phyloP scores from a whole-genome alignment of 2,797 vertebrate species.

The Naso thynnoides region DNA sequence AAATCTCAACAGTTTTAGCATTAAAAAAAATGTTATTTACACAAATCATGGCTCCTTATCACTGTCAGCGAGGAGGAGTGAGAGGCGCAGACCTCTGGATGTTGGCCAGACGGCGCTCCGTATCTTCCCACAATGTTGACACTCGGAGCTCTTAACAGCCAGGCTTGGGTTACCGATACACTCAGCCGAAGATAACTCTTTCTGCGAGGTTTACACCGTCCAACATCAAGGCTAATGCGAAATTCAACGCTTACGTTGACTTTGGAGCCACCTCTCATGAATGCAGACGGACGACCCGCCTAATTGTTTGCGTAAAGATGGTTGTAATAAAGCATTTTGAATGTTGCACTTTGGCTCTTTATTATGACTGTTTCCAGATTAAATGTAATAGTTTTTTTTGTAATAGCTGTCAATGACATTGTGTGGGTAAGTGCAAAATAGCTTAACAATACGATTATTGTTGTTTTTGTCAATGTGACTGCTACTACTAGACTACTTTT shows the following conservation, averaged over 20 bases:
- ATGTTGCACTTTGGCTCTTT: slow-evolving; percentile 32
- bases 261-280: slow-evolving; percentile 45
- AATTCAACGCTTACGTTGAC: slow-evolving; percentile 64
- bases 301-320: slow-evolving; percentile 34
- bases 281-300: slow-evolving; percentile 21
- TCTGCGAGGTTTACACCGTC: slow-evolving; percentile 67
- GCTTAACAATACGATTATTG: not conserved
- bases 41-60: slow-evolving; percentile 70
- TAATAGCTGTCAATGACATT: not conserved
- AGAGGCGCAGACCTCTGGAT: slow-evolving; percentile 72
- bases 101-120: slow-evolving; percentile 76
- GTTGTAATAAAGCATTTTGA: slow-evolving; percentile 61
- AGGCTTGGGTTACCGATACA: slow-evolving; percentile 78
- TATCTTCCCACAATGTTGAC: slow-evolving; percentile 84
- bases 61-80: slow-evolving; percentile 61
- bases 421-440: slow-evolving; percentile 46
- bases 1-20: slow-evolving; percentile 37
- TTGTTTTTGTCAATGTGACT: too few species aligned
- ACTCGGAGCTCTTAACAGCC: slow-evolving; percentile 82
- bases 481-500: too few species aligned
- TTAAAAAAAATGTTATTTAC: slow-evolving; percentile 55
- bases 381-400: not conserved
- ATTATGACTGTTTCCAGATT: not conserved
- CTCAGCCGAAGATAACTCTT: slow-evolving; percentile 73
- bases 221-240: slow-evolving; percentile 80